Evolutionary conservation across 2,888 invertebrate genomes (phyloP), one percentile per base, ranked within the genome.

Genomic region (Leptinotarsa rubiginosa): DNA sequence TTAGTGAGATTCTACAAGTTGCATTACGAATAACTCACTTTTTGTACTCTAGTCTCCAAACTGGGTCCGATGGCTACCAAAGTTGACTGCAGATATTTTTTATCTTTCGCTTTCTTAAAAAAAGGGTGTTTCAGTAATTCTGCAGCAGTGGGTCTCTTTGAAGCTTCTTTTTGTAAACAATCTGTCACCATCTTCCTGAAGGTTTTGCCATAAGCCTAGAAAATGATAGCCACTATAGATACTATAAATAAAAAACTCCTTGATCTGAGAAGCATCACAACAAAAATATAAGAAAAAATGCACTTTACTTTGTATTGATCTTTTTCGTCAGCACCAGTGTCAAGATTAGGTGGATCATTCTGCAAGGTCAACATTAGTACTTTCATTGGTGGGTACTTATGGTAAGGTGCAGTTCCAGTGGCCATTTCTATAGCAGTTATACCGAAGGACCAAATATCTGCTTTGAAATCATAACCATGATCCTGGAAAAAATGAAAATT

Each of bases 401-500:
- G 98, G 87, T 99, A 99, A 0, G 99, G 99, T 0, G 99, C 99
- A 0, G 98, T 98, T 16, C 97, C 97, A 1, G 97, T 97, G 0
- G 98, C 99, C 94, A 99, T 94, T 89, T 99, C 99, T 82, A 99
- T 98, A 0, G 99, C 98, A 1, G 99, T 98, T 79, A 98, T 98
- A 31, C 97, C 97, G 85, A 98, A 93, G 82, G 96, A 93, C 97
- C 97, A 95, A 81, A 96, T 96, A 84, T 96, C 96, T 3, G 98
- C 99, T 89, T 99, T 99, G 88, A 97, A 99, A 88, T 99, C 98
- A 86, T 99, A 99, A 2, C 99, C 99, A 85, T 97, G 96, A 86
- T 97, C 96, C 93, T 95, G 86, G 84, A 86, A 82, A 79, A 56
- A 71, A 65, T 50, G 50, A 59, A 56, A 65, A 47, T 20, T 18